Conservation (phyloP, 2,797 vertebrate species). For the Sebastes flavidus region DNA sequence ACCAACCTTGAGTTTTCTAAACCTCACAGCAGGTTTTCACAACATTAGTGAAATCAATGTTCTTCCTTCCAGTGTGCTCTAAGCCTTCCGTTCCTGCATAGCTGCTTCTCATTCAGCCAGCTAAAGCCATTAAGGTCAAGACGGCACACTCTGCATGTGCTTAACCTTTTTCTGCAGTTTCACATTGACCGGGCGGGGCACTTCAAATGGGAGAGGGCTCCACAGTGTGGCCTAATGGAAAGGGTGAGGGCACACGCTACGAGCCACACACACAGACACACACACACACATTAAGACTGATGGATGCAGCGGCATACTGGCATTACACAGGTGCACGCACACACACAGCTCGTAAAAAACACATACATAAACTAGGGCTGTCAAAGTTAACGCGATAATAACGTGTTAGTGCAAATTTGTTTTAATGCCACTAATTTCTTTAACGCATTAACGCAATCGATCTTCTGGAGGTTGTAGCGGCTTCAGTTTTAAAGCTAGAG, state of each 20-base stretch:
- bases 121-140: conserved; percentile 49
- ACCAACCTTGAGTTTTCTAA: neutral
- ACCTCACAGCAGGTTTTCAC: neutral
- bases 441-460: too few relatives aligned
- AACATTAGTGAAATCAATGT: conserved; percentile 11
- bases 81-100: conserved; percentile 16
- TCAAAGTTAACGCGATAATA: too few relatives aligned
- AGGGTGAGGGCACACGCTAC: neutral
- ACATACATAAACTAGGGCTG: too few relatives aligned
- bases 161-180: conserved; percentile 63
- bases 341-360: too few relatives aligned
- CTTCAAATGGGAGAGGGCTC: conserved; percentile 33
- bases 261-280: neutral
- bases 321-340: too few relatives aligned
- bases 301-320: too few relatives aligned
- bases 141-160: conserved; percentile 49
- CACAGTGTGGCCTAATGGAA: conserved; percentile 19
- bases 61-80: neutral
- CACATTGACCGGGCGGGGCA: conserved; percentile 19
- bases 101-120: conserved; percentile 37
- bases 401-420: too few relatives aligned
- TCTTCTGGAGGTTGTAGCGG: too few relatives aligned
- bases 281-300: neutral
- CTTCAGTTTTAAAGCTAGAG: too few relatives aligned
- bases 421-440: too few relatives aligned